Conservation (phyloP, 1,140 invertebrate species). For the Hyles euphorbiae region DNA sequence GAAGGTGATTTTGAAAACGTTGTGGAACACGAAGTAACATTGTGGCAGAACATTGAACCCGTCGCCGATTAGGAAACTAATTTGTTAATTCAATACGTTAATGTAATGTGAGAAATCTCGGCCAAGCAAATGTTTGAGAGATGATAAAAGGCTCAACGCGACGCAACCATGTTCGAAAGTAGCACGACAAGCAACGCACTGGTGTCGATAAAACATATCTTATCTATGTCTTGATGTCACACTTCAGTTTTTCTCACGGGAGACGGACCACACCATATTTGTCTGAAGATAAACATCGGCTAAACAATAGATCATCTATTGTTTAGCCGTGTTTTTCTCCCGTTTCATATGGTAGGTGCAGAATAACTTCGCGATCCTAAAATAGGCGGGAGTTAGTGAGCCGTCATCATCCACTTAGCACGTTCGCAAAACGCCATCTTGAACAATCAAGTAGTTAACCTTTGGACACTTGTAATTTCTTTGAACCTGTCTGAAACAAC, state of each 20-base stretch:
- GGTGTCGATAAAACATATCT: conserved; percentile 41
- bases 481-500: conserved; percentile 3
- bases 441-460: conserved; percentile 65
- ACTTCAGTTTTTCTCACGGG: conserved; percentile 27
- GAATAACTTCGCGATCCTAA: conserved; percentile 21
- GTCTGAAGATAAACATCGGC: no score
- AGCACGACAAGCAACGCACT: conserved; percentile 27
- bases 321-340: neutral
- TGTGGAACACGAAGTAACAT: conserved; percentile 10
- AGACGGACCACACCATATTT: neutral
- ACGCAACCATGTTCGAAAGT: conserved; percentile 31
- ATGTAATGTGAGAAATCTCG: conserved; percentile 43
- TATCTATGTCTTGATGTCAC: conserved; percentile 31
- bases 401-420: conserved; percentile 66
- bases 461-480: conserved; percentile 24
- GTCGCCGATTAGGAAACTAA: conserved; percentile 24
- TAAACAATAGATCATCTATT: no score
- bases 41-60: conserved; percentile 4
- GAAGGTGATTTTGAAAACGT: conserved; percentile 7
- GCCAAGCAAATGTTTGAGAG: conserved; percentile 53
- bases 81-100: conserved; percentile 30
- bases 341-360: neutral
- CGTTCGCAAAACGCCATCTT: conserved; percentile 52
- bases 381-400: conserved; percentile 34
- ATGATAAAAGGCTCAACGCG: conserved; percentile 40